Conservation (phyloP, 1,140 invertebrate genomes). For the Battus philenor region DNA sequence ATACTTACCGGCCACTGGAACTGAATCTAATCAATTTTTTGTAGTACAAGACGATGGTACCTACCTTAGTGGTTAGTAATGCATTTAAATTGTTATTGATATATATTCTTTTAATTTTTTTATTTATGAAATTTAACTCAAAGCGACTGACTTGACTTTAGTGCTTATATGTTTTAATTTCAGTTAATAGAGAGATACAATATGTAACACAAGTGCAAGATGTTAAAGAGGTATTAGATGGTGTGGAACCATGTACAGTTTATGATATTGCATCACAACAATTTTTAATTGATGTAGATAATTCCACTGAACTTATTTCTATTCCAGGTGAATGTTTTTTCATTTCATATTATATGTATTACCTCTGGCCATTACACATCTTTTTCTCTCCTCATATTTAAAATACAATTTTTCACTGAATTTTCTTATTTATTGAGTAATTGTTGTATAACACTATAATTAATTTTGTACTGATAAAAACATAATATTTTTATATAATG, state of each 20-base stretch:
- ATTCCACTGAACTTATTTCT: slow-evolving; percentile 46
- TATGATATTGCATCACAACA: slow-evolving; percentile 48
- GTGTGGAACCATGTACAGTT: slow-evolving; percentile 32
- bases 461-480: too few species aligned
- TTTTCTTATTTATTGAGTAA: too few species aligned
- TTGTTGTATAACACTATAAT: too few species aligned
- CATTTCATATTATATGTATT: too few species aligned
- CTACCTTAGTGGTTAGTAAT: slow-evolving; percentile 31
- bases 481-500: too few species aligned
- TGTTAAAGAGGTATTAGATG: slow-evolving; percentile 35
- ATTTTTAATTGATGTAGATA: slow-evolving; percentile 50
- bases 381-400: too few species aligned
- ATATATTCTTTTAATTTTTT: neutral
- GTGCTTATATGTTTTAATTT: too few species aligned
- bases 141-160: too few species aligned
- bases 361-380: too few species aligned
- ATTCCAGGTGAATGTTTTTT: too few species aligned
- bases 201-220: slow-evolving; percentile 48
- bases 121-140: too few species aligned
- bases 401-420: too few species aligned
- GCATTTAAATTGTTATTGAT: neutral
- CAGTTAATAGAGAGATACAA: slow-evolving; percentile 53
- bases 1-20: slow-evolving; percentile 33
- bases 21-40: slow-evolving; percentile 39
- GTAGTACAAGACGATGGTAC: slow-evolving; percentile 62